Evolutionary conservation across 2,888 invertebrate genomes (phyloP).

Genomic region (Aphodius sticticus): DNA sequence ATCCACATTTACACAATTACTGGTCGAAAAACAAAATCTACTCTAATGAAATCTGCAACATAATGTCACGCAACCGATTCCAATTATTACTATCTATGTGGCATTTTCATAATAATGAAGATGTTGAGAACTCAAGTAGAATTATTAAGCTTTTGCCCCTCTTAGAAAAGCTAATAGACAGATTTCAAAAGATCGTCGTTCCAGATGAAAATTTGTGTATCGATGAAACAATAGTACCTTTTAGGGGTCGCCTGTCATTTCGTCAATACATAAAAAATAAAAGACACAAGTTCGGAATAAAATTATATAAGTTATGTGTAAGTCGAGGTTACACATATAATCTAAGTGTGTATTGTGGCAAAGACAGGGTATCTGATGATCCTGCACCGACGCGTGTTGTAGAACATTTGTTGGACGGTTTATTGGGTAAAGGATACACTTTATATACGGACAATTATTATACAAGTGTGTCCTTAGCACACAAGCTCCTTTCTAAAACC

Average conservation of each 20-base stretch:
- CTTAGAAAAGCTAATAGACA: neutral
- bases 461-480: constrained; percentile 43
- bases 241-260: constrained; percentile 28
- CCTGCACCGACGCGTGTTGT: constrained; percentile 34
- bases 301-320: constrained; percentile 36
- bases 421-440: constrained; percentile 39
- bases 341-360: constrained; percentile 34
- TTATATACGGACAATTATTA: constrained; percentile 46
- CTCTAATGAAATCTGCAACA: no score
- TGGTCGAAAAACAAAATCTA: no score
- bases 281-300: constrained; percentile 36
- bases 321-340: constrained; percentile 34
- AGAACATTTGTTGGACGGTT: constrained; percentile 35
- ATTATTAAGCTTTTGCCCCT: neutral
- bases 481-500: constrained; percentile 40
- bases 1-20: neutral
- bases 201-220: constrained; percentile 43
- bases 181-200: constrained; percentile 16
- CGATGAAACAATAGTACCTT: constrained; percentile 39
- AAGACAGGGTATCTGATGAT: constrained; percentile 17
- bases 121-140: neutral
- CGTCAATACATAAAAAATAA: constrained; percentile 37
- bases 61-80: no score
- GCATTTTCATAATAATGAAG: no score
- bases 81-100: no score